Conservation (phyloP, 2,113 vertebrate genomes). For the Mus musculus region DNA sequence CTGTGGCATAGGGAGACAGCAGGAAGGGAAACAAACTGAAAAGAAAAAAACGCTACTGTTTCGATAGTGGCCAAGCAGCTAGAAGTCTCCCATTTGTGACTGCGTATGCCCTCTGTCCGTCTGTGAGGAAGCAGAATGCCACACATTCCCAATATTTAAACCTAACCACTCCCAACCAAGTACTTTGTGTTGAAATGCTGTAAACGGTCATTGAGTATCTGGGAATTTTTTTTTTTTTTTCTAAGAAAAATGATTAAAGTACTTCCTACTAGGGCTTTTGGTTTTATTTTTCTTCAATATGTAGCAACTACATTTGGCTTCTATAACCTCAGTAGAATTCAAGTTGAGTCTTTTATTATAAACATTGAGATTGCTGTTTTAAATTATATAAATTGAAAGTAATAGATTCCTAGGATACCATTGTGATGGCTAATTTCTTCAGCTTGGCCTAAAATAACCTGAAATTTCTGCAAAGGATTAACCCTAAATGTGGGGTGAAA, state of each 20-base stretch:
- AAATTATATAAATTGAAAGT: conserved; percentile 33
- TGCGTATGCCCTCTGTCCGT: neutral
- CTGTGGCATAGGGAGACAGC: neutral
- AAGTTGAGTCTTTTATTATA: conserved; percentile 10
- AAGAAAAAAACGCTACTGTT: conserved; percentile 26
- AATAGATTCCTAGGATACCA: conserved; percentile 22
- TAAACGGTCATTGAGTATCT: conserved; percentile 68
- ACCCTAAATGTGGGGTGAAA: neutral
- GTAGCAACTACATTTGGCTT: neutral
- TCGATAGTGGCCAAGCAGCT: neutral
- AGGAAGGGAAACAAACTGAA: conserved; percentile 4
- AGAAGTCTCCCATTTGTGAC: conserved; percentile 28
- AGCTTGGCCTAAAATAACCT: neutral
- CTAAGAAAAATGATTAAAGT: conserved; percentile 78
- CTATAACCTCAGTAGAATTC: neutral
- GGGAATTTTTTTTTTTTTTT: conserved; percentile 60
- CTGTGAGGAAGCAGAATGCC: conserved; percentile 37
- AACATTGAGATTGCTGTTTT: conserved; percentile 20
- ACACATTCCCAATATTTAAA: conserved; percentile 47
- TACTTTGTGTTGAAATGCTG: conserved; percentile 70
- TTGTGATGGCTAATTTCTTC: conserved; percentile 13
- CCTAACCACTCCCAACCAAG: conserved; percentile 43
- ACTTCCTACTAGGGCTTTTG: conserved; percentile 71
- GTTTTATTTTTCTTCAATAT: conserved; percentile 44
- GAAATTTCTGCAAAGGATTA: neutral